Evolutionary conservation across 1,140 invertebrate species (phyloP).

Genomic region (Ooceraea biroi): DNA sequence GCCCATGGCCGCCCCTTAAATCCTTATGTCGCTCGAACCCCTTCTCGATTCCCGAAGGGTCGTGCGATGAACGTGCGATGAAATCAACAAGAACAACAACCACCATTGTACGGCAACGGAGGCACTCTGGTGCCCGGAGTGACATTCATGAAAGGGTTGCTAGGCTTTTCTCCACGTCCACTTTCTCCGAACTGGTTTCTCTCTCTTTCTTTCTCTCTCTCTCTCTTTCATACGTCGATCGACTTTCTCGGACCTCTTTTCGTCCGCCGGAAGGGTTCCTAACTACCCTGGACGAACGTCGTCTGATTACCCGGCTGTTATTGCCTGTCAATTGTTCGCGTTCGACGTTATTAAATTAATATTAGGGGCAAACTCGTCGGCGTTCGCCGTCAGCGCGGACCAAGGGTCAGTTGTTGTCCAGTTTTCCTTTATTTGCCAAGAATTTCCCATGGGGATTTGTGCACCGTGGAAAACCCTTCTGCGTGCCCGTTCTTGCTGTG

Average conservation of each 20-base stretch:
- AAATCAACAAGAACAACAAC: conserved; percentile 87
- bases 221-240: not conserved
- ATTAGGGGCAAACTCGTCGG: conserved; percentile 76
- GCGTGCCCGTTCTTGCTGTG: not conserved
- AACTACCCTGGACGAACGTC: conserved; percentile 73
- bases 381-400: conserved; percentile 20
- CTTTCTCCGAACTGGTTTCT: conserved; percentile 41
- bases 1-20: conserved; percentile 73
- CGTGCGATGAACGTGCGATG: conserved; percentile 84
- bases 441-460: conserved; percentile 79
- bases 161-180: conserved; percentile 69
- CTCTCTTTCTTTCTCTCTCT: conserved; percentile 55
- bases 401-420: conserved; percentile 73
- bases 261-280: conserved; percentile 75
- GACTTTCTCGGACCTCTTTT: conserved; percentile 67
- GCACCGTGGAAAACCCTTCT: conserved; percentile 57
- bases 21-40: conserved; percentile 82
- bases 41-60: conserved; percentile 81
- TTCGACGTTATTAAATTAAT: conserved; percentile 86
- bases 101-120: conserved; percentile 76
- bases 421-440: conserved; percentile 79
- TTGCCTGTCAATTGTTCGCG: conserved; percentile 86
- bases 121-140: conserved; percentile 81
- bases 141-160: conserved; percentile 85
- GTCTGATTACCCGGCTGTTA: conserved; percentile 84